Evolutionary conservation across 2,888 invertebrate genomes (phyloP).

Genomic region (Leucoptera coffeella): DNA sequence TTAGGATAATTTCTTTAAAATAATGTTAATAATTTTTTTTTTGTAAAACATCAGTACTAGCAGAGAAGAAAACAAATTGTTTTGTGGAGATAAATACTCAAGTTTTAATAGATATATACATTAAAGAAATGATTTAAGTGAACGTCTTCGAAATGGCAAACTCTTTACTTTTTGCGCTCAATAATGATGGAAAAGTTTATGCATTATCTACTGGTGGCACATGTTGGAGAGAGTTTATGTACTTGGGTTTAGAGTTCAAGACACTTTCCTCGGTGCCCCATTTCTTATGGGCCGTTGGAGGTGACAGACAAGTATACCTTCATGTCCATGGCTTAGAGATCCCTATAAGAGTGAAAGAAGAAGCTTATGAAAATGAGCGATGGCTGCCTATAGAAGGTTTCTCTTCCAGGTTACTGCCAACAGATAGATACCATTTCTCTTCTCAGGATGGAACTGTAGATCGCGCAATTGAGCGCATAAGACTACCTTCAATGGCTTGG

Average conservation of each 20-base stretch:
- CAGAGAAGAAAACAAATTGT: too few species aligned
- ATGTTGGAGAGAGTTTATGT: constrained; percentile 82
- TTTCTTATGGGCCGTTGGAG: constrained; percentile 89
- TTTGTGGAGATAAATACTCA: too few species aligned
- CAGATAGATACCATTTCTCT: constrained; percentile 83
- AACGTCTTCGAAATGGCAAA: too few species aligned
- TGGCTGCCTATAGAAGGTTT: constrained; percentile 91
- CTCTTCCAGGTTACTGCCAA: constrained; percentile 74
- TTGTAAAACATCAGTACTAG: too few species aligned
- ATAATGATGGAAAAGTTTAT: constrained; percentile 84
- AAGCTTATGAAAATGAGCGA: constrained; percentile 89
- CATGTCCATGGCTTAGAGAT: constrained; percentile 86
- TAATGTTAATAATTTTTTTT: too few species aligned
- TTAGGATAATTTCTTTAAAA: too few species aligned
- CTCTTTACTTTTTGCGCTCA: constrained; percentile 75
- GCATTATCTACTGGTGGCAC: constrained; percentile 73
- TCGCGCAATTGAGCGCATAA: constrained; percentile 72
- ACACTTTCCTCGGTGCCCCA: constrained; percentile 78
- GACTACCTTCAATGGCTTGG: constrained; percentile 91
- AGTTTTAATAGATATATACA: too few species aligned
- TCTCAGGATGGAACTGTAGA: constrained; percentile 76
- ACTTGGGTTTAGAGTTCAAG: constrained; percentile 83
- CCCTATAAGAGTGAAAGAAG: constrained; percentile 84
- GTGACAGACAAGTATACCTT: constrained; percentile 88
- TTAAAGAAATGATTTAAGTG: too few species aligned